These are phyloP conservation scores for Drosophila pachea DNA, from an alignment of 1,140 invertebrate genomes.

Conservation along the genomic window DNA sequence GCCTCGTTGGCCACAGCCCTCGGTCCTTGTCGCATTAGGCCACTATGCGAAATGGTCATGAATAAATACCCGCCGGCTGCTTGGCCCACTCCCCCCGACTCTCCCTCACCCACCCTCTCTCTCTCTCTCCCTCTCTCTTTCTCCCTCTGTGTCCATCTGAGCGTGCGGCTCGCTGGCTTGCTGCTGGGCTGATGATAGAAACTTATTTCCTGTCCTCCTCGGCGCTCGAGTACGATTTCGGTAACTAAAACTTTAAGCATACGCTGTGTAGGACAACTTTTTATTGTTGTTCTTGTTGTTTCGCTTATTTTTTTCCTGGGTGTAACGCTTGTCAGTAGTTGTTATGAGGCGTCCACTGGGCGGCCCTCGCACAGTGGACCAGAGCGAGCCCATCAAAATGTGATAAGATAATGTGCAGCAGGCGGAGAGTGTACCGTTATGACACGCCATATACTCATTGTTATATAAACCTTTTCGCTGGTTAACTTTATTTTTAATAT, in stretches of 20 bases:
- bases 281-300: background rate
- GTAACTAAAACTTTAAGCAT: slow-evolving; percentile 48
- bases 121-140: slow-evolving; percentile 13
- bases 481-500: too few species aligned
- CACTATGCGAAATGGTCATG: slow-evolving; percentile 58
- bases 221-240: slow-evolving; percentile 39
- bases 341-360: slow-evolving; percentile 11
- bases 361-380: background rate
- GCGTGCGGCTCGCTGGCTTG: slow-evolving; percentile 25
- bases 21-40: slow-evolving; percentile 56
- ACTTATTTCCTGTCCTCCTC: slow-evolving; percentile 45
- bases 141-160: slow-evolving; percentile 8
- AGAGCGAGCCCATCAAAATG: background rate
- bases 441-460: too few species aligned
- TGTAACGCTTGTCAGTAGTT: slow-evolving; percentile 1
- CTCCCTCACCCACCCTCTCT: slow-evolving; percentile 12
- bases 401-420: too few species aligned
- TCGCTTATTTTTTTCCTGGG: slow-evolving; percentile 11
- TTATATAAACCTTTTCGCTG: too few species aligned
- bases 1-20: slow-evolving; percentile 7
- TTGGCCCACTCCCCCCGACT: slow-evolving; percentile 6
- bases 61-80: slow-evolving; percentile 66
- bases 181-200: slow-evolving; percentile 3
- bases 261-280: background rate
- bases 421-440: too few species aligned